Percentiles rank a stretch among this genome's conserved stretches.
phyloP scores from a whole-genome alignment of 2,113 vertebrate species.

The Myanophis thanlyinensis region DNA sequence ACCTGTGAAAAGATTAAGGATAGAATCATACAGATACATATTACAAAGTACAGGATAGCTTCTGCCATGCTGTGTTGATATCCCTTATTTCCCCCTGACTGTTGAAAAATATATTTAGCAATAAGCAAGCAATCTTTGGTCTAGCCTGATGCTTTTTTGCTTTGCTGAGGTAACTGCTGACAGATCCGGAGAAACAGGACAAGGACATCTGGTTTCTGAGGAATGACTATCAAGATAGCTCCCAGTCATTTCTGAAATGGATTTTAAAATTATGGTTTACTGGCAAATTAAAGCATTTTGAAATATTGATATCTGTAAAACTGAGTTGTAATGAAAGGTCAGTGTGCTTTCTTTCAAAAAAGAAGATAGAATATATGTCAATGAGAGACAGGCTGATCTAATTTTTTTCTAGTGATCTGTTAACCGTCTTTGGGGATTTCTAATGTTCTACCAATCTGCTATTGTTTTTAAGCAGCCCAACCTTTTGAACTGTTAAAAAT shows the following conservation, averaged over 20 bases:
- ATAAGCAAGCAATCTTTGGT: slow-evolving; percentile 31
- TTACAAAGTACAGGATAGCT: slow-evolving; percentile 9
- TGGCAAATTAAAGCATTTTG: slow-evolving; percentile 26
- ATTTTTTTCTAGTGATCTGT: neutral
- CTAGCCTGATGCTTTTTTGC: slow-evolving; percentile 25
- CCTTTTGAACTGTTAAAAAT: neutral
- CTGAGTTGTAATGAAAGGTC: slow-evolving; percentile 6
- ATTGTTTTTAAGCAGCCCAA: neutral
- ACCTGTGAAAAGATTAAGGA: slow-evolving; percentile 18
- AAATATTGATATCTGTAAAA: slow-evolving; percentile 14
- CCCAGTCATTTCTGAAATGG: slow-evolving; percentile 33
- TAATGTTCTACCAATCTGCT: neutral
- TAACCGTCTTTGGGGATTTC: neutral
- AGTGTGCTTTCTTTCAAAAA: neutral
- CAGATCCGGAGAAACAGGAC: slow-evolving; percentile 25
- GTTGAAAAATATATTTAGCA: slow-evolving; percentile 25
- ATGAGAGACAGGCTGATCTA: neutral
- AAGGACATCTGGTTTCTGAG: slow-evolving; percentile 35
- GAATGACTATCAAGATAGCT: slow-evolving; percentile 39
- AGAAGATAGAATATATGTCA: neutral
- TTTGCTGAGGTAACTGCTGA: slow-evolving; percentile 11
- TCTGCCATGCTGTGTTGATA: slow-evolving; percentile 22
- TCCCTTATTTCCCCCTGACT: slow-evolving; percentile 40
- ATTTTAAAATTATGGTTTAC: slow-evolving; percentile 23
- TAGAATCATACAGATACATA: slow-evolving; percentile 52